Percentiles rank a stretch among this genome's conserved stretches.
These are phyloP conservation scores for Charanyca ferruginea DNA, from an alignment of 2,888 invertebrate genomes.

Conservation along the genomic window DNA sequence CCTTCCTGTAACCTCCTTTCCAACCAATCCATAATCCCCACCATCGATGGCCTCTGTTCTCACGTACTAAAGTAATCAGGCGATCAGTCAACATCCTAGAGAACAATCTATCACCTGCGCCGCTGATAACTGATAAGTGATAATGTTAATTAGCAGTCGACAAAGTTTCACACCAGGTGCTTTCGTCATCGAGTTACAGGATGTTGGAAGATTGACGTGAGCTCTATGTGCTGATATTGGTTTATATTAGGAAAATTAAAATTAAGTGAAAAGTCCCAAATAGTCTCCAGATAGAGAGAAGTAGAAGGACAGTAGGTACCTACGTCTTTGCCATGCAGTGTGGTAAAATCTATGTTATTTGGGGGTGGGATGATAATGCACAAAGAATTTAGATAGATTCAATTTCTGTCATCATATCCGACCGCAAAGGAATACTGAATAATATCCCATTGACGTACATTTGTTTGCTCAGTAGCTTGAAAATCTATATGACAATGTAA, in stretches of 20 bases:
- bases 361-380: not conserved
- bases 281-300: not conserved
- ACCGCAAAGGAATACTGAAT: too few relatives aligned
- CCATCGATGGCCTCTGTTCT: conserved; percentile 53
- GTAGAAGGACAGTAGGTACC: not conserved
- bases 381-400: too few relatives aligned
- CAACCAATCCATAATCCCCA: conserved; percentile 12
- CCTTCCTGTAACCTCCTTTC: not conserved
- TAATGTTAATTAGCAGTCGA: conserved; percentile 63
- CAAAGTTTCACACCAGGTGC: conserved; percentile 55
- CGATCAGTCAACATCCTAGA: conserved; percentile 71
- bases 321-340: too few relatives aligned
- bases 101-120: conserved; percentile 65
- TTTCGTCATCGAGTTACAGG: conserved; percentile 37
- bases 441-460: too few relatives aligned
- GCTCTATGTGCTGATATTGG: conserved; percentile 5
- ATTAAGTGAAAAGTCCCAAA: not conserved
- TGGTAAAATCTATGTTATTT: not conserved
- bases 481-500: not conserved
- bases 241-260: not conserved
- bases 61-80: conserved; percentile 63
- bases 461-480: too few relatives aligned
- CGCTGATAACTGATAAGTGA: conserved; percentile 69
- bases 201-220: conserved; percentile 35
- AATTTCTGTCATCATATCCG: too few relatives aligned